A percentile compares a stretch with the other conserved stretches of the same genome.
These are phyloP conservation scores for Papilio gigon DNA, from an alignment of 2,888 invertebrate species.

Conservation along the genomic window DNA sequence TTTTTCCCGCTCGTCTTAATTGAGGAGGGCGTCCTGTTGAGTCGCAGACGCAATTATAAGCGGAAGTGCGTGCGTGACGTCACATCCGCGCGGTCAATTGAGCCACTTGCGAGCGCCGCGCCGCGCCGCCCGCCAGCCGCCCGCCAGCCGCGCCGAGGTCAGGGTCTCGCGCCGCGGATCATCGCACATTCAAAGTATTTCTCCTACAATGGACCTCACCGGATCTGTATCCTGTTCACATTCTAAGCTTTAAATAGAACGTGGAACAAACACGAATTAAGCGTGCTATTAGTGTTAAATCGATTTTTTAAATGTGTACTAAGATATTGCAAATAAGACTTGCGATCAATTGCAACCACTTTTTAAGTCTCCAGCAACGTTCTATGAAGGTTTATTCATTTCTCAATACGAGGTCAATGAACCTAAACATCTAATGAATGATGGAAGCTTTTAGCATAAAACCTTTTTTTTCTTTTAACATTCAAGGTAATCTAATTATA, in stretches of 20 bases:
- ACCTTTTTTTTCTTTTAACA: not conserved
- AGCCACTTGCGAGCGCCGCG: conserved; percentile 50
- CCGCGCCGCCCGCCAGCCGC: not conserved
- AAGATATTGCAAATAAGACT: too few relatives aligned
- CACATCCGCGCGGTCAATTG: conserved; percentile 68
- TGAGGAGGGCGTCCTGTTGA: conserved; percentile 35
- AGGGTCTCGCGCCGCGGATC: conserved; percentile 55
- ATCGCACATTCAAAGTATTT: conserved; percentile 33
- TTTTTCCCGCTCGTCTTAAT: conserved; percentile 32
- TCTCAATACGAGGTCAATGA: not conserved
- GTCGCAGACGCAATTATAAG: conserved; percentile 67
- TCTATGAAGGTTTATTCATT: too few relatives aligned
- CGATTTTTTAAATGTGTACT: too few relatives aligned
- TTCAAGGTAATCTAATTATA: not conserved
- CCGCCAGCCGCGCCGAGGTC: conserved; percentile 57
- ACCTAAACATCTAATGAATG: not conserved
- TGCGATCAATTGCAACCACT: too few relatives aligned
- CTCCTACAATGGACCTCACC: conserved; percentile 19
- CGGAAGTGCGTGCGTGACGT: conserved; percentile 71
- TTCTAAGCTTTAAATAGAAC: conserved; percentile 12
- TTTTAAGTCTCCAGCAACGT: too few relatives aligned
- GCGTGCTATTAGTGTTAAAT: not conserved
- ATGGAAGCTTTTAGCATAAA: not conserved
- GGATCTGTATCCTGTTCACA: conserved; percentile 14
- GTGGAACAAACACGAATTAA: conserved; percentile 1